phyloP scores from a whole-genome alignment of 2,113 vertebrate genomes.

The Potamarius usumacintae region DNA sequence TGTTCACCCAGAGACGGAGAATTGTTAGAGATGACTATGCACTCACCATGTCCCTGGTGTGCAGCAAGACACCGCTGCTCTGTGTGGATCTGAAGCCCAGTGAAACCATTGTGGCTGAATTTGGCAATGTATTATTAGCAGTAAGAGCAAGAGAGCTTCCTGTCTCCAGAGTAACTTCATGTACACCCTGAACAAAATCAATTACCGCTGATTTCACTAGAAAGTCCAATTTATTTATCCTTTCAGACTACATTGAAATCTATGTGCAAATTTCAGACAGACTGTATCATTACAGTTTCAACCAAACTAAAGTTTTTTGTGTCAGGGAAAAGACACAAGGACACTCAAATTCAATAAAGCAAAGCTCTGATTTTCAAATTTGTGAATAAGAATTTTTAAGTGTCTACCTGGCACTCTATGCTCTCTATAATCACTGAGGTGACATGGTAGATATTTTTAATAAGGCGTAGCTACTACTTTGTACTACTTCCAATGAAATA shows the following conservation, averaged over 20 bases:
- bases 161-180: slow-evolving; percentile 48
- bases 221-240: neutral
- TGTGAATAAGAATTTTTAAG: neutral
- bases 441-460: neutral
- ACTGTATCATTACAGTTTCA: neutral
- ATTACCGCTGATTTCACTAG: neutral
- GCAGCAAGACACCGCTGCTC: slow-evolving; percentile 49
- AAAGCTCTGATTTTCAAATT: neutral
- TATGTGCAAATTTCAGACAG: neutral
- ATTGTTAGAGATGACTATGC: neutral
- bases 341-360: neutral
- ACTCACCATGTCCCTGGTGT: slow-evolving; percentile 58
- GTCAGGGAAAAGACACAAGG: neutral
- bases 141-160: slow-evolving; percentile 48
- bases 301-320: neutral
- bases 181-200: slow-evolving; percentile 54
- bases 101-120: slow-evolving; percentile 48
- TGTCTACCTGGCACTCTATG: neutral
- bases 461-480: too few species aligned
- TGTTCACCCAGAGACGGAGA: neutral
- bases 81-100: slow-evolving; percentile 62
- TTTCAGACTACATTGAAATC: neutral
- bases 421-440: neutral
- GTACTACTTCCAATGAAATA: too few species aligned
- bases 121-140: slow-evolving; percentile 4